phyloP scores from a whole-genome alignment of 2,888 invertebrate species.

The Netelia inedita region DNA sequence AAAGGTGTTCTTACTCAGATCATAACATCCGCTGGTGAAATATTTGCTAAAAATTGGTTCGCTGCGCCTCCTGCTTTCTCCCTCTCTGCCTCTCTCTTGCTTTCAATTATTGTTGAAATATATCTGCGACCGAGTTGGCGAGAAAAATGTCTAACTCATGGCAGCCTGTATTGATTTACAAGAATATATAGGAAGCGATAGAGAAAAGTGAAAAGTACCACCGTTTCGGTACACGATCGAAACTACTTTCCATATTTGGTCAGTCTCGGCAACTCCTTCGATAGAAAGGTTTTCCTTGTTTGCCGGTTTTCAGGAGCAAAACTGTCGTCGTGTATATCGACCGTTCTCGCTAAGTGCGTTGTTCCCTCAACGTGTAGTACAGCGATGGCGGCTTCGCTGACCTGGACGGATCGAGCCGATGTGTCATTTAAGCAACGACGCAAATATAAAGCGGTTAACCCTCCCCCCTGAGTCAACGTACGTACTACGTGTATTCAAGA shows the following conservation, averaged over 20 bases:
- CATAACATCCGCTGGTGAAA: slow-evolving; percentile 31
- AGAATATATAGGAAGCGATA: slow-evolving; percentile 8
- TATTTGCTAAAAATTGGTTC: neutral
- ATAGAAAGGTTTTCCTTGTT: slow-evolving; percentile 2
- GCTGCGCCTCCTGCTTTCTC: neutral
- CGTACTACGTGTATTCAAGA: slow-evolving; percentile 30
- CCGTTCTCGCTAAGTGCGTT: slow-evolving; percentile 1
- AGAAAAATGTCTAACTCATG: slow-evolving; percentile 9
- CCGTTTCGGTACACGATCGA: neutral
- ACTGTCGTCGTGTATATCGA: slow-evolving; percentile 12
- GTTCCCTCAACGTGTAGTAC: neutral
- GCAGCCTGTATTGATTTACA: slow-evolving; percentile 16
- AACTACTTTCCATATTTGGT: neutral
- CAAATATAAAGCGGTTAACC: slow-evolving; percentile 25
- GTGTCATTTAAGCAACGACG: slow-evolving; percentile 32
- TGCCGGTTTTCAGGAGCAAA: slow-evolving; percentile 8
- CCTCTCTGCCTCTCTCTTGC: neutral
- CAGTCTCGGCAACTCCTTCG: neutral
- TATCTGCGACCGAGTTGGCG: neutral
- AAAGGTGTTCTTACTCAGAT: slow-evolving; percentile 50
- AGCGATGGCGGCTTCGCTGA: slow-evolving; percentile 2
- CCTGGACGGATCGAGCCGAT: slow-evolving; percentile 20
- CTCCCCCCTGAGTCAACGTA: neutral
- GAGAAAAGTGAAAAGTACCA: neutral
- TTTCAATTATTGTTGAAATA: neutral